Evolutionary conservation across 2,113 vertebrate genomes (phyloP).

Genomic region (Osmerus mordax): DNA sequence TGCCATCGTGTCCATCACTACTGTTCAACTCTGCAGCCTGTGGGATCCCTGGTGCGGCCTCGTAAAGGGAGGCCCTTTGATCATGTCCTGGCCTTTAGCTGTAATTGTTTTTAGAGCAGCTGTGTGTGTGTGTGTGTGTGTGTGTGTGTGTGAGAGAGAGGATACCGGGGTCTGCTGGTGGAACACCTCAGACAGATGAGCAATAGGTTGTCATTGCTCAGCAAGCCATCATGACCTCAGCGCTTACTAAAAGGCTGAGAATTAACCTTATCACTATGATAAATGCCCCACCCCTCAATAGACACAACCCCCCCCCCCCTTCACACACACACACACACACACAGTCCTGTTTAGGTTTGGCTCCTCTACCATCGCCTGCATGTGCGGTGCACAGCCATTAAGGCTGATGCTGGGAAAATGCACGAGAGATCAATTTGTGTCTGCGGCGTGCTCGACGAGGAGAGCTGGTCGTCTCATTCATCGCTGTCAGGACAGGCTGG

Average conservation of each 20-base stretch:
- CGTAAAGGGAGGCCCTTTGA: slow-evolving; percentile 57
- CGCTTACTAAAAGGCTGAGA: slow-evolving; percentile 58
- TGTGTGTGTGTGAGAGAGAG: slow-evolving; percentile 31
- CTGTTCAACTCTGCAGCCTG: slow-evolving; percentile 42
- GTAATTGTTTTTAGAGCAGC: slow-evolving; percentile 56
- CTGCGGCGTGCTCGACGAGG: slow-evolving; percentile 40
- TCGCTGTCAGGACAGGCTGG: slow-evolving; percentile 58
- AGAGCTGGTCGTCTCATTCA: slow-evolving; percentile 63
- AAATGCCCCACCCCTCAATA: slow-evolving; percentile 48
- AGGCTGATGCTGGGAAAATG: slow-evolving; percentile 53
- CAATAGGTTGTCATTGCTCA: slow-evolving; percentile 50
- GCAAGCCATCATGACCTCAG: slow-evolving; percentile 50
- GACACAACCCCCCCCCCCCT: slow-evolving; percentile 21
- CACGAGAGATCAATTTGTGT: slow-evolving; percentile 68
- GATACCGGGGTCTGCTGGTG: too few species aligned
- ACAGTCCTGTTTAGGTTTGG: slow-evolving; percentile 41
- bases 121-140: slow-evolving; percentile 7
- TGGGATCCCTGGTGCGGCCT: slow-evolving; percentile 44
- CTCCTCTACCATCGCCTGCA: slow-evolving; percentile 41
- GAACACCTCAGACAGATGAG: not conserved
- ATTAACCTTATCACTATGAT: slow-evolving; percentile 61
- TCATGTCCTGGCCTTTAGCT: slow-evolving; percentile 50
- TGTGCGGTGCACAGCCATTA: slow-evolving; percentile 46
- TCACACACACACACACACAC: not conserved
- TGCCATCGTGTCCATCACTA: slow-evolving; percentile 50